Conservation (phyloP, 92 coral and sea anemone genomes). For the Porites cylindrica region DNA sequence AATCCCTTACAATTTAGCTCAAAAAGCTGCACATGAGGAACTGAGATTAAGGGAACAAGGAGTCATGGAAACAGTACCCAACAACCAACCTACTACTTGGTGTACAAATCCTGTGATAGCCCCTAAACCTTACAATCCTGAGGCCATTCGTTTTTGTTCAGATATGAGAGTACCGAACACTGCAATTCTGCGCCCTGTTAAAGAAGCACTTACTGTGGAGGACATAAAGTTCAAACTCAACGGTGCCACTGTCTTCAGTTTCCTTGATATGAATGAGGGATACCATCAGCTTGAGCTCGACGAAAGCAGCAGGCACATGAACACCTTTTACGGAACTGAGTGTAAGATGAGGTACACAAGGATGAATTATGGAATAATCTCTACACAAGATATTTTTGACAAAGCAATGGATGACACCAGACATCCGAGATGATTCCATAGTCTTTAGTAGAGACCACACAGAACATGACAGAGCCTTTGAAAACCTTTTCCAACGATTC, state of each 20-base stretch:
- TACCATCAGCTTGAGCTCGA: neutral
- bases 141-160: constrained; percentile 41
- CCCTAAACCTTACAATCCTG: constrained; percentile 47
- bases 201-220: neutral
- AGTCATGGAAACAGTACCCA: constrained; percentile 48
- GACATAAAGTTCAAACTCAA: neutral
- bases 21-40: constrained; percentile 41
- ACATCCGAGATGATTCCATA: constrained; percentile 13
- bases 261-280: neutral
- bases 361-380: neutral
- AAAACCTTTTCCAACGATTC: neutral
- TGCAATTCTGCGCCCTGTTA: constrained; percentile 17
- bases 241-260: neutral
- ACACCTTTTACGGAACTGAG: neutral
- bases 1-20: constrained; percentile 37
- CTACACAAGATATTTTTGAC: too few relatives aligned
- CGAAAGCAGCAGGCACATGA: neutral
- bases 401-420: too few relatives aligned
- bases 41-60: constrained; percentile 38
- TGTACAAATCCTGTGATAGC: constrained; percentile 59
- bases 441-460: neutral
- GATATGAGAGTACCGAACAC: constrained; percentile 51
- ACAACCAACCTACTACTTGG: constrained; percentile 59
- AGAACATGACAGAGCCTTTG: neutral
- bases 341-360: neutral